A percentile compares a stretch with the other conserved stretches of the same genome.
Conservation (phyloP, 1,140 invertebrate species). For the Orchesella cincta region DNA sequence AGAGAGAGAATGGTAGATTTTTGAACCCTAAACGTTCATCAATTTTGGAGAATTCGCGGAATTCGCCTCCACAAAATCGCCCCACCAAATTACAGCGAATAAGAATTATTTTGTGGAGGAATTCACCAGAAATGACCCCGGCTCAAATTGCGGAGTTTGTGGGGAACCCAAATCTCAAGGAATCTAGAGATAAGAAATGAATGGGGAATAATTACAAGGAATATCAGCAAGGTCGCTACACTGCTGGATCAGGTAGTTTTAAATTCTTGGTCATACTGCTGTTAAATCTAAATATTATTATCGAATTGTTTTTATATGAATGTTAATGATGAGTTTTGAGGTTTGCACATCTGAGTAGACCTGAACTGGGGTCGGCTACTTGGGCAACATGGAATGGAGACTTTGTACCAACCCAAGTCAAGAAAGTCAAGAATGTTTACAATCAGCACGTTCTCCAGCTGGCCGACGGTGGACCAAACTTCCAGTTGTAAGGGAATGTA, state of each 20-base stretch:
- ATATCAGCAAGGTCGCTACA: too few species aligned
- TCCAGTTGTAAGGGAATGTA: background rate
- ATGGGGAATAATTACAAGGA: slow-evolving; percentile 53
- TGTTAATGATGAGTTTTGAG: too few species aligned
- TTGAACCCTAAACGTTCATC: too few species aligned
- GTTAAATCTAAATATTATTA: too few species aligned
- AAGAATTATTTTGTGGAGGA: slow-evolving; percentile 48
- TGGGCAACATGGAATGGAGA: slow-evolving; percentile 19
- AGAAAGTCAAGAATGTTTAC: slow-evolving; percentile 55
- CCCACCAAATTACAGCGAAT: slow-evolving; percentile 50
- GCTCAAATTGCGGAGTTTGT: slow-evolving; percentile 56
- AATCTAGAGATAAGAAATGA: slow-evolving; percentile 54
- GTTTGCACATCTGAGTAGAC: too few species aligned
- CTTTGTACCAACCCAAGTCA: slow-evolving; percentile 30
- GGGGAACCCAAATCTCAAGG: slow-evolving; percentile 54
- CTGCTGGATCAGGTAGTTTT: too few species aligned
- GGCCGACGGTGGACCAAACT: slow-evolving; percentile 52
- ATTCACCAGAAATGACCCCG: slow-evolving; percentile 25
- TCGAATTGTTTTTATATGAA: too few species aligned
- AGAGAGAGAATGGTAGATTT: too few species aligned
- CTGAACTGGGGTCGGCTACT: too few species aligned
- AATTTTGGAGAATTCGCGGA: too few species aligned
- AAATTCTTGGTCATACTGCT: too few species aligned
- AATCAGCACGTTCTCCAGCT: slow-evolving; percentile 54
- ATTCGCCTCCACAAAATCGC: too few species aligned